Percentiles rank a stretch among this genome's conserved stretches.
These are phyloP conservation scores for Diachasma alloeum DNA, from an alignment of 1,140 invertebrate species.

Conservation along the genomic window DNA sequence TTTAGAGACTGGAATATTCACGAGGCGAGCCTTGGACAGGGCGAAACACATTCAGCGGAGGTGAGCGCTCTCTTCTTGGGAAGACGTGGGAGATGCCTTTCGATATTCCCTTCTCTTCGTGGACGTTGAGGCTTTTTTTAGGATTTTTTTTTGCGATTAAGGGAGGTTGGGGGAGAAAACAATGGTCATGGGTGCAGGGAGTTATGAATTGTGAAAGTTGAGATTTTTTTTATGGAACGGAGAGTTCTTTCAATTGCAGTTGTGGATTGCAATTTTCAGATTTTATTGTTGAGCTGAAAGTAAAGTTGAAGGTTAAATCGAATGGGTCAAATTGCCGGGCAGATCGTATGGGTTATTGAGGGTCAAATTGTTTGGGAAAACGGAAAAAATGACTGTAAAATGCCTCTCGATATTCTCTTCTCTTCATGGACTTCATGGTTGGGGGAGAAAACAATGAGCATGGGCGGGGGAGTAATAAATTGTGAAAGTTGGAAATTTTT, in stretches of 20 bases:
- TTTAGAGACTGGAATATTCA: conserved; percentile 46
- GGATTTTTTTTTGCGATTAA: background rate
- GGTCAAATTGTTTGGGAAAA: no score
- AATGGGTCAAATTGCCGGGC: no score
- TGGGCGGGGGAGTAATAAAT: background rate
- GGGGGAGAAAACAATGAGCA: background rate
- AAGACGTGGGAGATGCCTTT: conserved; percentile 24
- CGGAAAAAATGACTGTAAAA: no score
- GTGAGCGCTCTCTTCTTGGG: conserved; percentile 26
- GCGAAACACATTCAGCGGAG: conserved; percentile 53
- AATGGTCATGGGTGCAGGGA: background rate
- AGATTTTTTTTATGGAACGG: background rate
- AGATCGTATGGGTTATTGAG: no score
- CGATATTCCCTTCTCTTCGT: conserved; percentile 18
- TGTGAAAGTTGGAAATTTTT: background rate
- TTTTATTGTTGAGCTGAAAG: background rate
- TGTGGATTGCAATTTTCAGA: background rate
- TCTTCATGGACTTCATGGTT: no score
- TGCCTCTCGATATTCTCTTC: no score
- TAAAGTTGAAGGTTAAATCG: no score
- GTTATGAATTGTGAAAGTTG: background rate
- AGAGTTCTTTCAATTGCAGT: background rate
- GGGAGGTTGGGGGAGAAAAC: background rate
- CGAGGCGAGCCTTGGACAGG: conserved; percentile 56
- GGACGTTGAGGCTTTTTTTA: conserved; percentile 25